Base-by-base conservation (phyloP, 2,888 invertebrate species). In the Tiphia femorata region DNA sequence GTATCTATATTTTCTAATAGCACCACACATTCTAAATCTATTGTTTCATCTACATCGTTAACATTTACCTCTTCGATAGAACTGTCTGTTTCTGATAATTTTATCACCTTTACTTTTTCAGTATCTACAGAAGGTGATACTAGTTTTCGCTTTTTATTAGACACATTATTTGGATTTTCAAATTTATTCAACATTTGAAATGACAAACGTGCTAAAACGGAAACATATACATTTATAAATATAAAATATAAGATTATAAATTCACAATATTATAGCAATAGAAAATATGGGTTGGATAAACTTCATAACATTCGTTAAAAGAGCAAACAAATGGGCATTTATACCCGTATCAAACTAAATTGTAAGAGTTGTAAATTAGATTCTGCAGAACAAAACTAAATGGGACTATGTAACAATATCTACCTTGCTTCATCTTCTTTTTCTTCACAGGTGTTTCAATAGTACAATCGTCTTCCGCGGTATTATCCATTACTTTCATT, bases 351-450 rank as follows among this genome's bases (percentile, higher is more conserved):
- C 20, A 4, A 29, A 33, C 21, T 12, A 19, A 33, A 19, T 6
- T 16, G 27, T 23, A 8, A 16, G 6, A 17, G 20, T 30, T 3
- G 27, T 27, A 48, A n/a, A n/a, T 42, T 37, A 40, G 14, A 49
- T n/a, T 19, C 16, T 7, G 14, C 42, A n/a, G 33, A 21, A 46
- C 19, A 16, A 25, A 14, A 30, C 10, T 16, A 12, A 33, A 37
- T 25, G 3, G 17, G 20, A 40, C 8, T 43, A 12, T 42, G 21
- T 42, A 38, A 21, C 16, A 49, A 21, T 2, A 10, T 12, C 16
- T 73, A 82, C 82, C 79, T 75, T 82, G 80, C 54, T 75, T 80
- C 49, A 78, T 40, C 59, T 79, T 80, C 50, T 78, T 81, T 47
- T 63, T 66, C 44, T 76, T 78, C 1, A 66, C 48, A 10, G 70